Evolutionary conservation across 2,113 vertebrate species (phyloP).

Genomic region (Peromyscus californicus): DNA sequence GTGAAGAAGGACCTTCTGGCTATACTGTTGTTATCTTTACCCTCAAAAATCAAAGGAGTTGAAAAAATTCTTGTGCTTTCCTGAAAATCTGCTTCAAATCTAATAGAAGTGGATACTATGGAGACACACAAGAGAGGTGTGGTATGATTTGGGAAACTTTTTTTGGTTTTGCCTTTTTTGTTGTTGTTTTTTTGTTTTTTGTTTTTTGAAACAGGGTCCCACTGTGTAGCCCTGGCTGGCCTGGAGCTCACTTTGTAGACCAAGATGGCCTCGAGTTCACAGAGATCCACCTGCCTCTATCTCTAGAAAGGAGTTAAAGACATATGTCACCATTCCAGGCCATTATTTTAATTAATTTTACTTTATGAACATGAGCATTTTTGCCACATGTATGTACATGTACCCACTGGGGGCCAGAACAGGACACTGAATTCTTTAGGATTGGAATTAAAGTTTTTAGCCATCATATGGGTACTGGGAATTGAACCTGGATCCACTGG

Average conservation of each 20-base stretch:
- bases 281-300: not conserved
- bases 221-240: not conserved
- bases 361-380: not conserved
- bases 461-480: not conserved
- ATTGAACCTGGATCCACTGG: not conserved
- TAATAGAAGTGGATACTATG: slow-evolving; percentile 9
- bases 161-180: too few relatives aligned
- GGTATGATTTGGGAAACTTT: not conserved
- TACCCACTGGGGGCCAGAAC: not conserved
- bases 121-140: not conserved
- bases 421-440: not conserved
- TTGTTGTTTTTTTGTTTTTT: not conserved
- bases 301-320: not conserved
- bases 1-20: not conserved
- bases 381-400: not conserved
- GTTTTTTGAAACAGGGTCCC: not conserved
- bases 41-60: not conserved
- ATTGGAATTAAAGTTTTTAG: not conserved
- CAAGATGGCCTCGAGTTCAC: not conserved
- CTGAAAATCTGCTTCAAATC: not conserved
- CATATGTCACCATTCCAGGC: not conserved
- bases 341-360: not conserved
- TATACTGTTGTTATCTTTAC: not conserved
- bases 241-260: not conserved
- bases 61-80: slow-evolving; percentile 16